Percentiles rank a stretch among this genome's conserved stretches.
phyloP scores from a whole-genome alignment of 2,888 invertebrate species.

The Boloria selene region DNA sequence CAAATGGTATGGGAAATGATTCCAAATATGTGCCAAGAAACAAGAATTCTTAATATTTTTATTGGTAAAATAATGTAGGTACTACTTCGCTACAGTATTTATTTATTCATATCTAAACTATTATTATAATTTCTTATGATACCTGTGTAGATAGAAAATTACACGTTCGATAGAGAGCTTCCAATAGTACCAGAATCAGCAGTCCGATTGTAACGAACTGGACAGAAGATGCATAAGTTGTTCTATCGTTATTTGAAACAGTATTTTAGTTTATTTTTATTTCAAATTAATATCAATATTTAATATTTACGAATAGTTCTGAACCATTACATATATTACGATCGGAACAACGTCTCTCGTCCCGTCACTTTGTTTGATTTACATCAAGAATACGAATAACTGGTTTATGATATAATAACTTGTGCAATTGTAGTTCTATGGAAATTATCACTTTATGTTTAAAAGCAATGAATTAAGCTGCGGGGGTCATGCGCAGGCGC shows the following conservation, averaged over 20 bases:
- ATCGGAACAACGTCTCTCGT: background rate
- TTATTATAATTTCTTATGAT: too few species aligned
- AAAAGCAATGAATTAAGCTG: conserved; percentile 42
- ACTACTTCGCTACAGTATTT: too few species aligned
- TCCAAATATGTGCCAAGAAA: too few species aligned
- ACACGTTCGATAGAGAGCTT: too few species aligned
- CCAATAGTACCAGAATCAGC: too few species aligned
- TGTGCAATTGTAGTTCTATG: conserved; percentile 31
- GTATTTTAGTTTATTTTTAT: background rate
- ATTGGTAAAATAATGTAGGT: too few species aligned
- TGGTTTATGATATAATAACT: conserved; percentile 17
- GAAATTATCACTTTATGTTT: conserved; percentile 34
- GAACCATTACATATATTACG: background rate
- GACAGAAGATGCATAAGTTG: too few species aligned
- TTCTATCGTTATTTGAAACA: background rate
- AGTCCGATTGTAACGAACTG: too few species aligned
- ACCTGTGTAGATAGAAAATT: too few species aligned
- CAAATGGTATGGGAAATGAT: too few species aligned
- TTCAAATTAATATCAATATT: background rate
- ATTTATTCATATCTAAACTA: too few species aligned
- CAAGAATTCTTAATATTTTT: too few species aligned
- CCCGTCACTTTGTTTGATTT: conserved; percentile 11
- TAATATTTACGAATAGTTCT: background rate
- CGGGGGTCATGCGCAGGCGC: conserved; percentile 36
- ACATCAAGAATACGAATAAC: conserved; percentile 19